A percentile compares a stretch with the other conserved stretches of the same genome.
Evolutionary conservation across 2,797 vertebrate genomes (phyloP).

Genomic region (Acipenser oxyrinchus): DNA sequence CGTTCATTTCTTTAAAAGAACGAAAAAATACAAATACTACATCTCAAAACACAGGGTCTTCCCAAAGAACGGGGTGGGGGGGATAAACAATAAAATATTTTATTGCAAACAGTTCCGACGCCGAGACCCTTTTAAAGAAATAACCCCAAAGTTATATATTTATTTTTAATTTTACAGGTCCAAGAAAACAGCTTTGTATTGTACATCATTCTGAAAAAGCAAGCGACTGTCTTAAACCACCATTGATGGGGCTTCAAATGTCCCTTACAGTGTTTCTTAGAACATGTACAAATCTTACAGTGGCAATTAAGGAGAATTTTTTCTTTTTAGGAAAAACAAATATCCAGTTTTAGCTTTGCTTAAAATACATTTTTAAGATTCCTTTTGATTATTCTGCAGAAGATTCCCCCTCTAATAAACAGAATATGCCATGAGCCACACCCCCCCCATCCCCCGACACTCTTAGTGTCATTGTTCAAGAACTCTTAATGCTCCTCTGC

Average conservation of each 20-base stretch:
- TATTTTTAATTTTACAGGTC: constrained; percentile 11
- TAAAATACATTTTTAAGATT: neutral
- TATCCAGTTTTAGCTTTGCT: constrained; percentile 19
- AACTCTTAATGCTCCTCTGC: no score
- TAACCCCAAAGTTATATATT: constrained; percentile 7
- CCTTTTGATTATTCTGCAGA: no score
- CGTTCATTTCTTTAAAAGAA: constrained; percentile 33
- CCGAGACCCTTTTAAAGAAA: constrained; percentile 22
- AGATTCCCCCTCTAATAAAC: no score
- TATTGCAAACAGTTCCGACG: constrained; percentile 49
- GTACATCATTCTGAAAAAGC: neutral
- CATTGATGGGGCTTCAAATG: constrained; percentile 7
- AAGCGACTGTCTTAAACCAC: constrained; percentile 9
- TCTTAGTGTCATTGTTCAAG: no score
- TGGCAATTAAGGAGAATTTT: constrained; percentile 2
- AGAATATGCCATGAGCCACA: no score
- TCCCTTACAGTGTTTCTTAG: constrained; percentile 6
- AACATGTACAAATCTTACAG: neutral
- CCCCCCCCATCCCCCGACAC: no score
- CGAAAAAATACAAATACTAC: constrained; percentile 46
- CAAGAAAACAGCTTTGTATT: constrained; percentile 8
- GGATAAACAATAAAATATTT: constrained; percentile 28
- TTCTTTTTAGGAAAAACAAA: constrained; percentile 17
- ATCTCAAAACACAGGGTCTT: constrained; percentile 50
- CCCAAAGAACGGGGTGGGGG: constrained; percentile 22